Base-by-base conservation (phyloP, 2,888 invertebrate genomes). In the Cataglyphis cursor region DNA sequence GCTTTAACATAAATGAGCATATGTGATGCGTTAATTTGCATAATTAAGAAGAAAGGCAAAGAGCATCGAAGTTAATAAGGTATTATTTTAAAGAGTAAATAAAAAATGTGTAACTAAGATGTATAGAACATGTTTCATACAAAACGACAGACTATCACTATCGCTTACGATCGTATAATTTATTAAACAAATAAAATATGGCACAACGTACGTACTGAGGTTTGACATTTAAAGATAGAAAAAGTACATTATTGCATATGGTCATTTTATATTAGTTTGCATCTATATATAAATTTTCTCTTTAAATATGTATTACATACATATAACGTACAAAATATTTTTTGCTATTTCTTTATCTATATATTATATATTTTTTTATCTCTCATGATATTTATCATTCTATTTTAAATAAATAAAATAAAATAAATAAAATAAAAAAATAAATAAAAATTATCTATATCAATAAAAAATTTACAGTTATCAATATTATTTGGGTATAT, bases 151-250 rank as follows among this genome's bases (percentile, higher is more conserved):
- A n/a, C n/a, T 0, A 64, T 59, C n/a, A 62, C n/a, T 74, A 28
- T 73, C 41, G 12, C 35, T 35, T 44, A 21, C 73, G 24, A 62
- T 31, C 28, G 21, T 64, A 64, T 70, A 70, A 64, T 74, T 64
- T 74, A 74, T 48, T 51, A 51, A 51, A 62, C 15, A 64, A 51
- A 64, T 65, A 75, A 75, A 51, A 75, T 51, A 65, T 65, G 38
- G 64, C 15, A 35, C 28, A 10, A 35, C 35, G 35, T 35, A 15
- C 24, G 6, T 48, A n/a, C 8, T 28, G 28, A 65, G 31, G 75
- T 38, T 51, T 65, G 75, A 54, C 65, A 54, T 65, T 75, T 75
- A 75, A 65, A 65, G 51, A 54, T 18, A 75, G 75, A 51, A 65
- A 65, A 75, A 75, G 24, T 75, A 65, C 21, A 18, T 75, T 21